These are phyloP conservation scores for Conus ventricosus DNA, from an alignment of 1,140 invertebrate genomes.

Conservation along the genomic window DNA sequence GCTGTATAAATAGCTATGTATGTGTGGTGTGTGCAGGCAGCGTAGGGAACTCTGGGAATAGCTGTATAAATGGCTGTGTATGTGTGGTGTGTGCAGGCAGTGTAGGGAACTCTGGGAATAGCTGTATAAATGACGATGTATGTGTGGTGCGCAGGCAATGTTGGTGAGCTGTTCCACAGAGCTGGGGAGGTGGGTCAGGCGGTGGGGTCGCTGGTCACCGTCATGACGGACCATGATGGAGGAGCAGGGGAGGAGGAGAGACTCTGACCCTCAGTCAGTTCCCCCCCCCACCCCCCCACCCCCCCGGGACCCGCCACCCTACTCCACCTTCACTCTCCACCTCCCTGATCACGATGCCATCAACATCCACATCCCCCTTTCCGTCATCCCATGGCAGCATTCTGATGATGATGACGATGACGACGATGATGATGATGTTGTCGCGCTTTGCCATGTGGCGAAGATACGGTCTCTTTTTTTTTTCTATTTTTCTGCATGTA, in stretches of 20 bases:
- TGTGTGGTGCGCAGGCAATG: conserved; percentile 55
- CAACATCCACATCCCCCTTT: neutral
- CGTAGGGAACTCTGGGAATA: no score
- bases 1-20: no score
- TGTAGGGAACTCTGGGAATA: no score
- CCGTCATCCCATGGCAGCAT: neutral
- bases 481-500: no score
- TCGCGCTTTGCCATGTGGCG: neutral
- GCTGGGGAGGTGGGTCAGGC: conserved; percentile 90
- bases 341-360: neutral
- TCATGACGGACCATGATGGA: conserved; percentile 82
- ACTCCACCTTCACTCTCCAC: neutral
- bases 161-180: conserved; percentile 87
- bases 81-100: neutral
- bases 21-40: no score
- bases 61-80: no score
- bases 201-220: conserved; percentile 87
- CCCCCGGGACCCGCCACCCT: neutral
- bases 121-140: neutral
- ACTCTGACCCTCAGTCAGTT: conserved; percentile 6
- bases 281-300: neutral
- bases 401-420: neutral
- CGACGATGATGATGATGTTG: neutral
- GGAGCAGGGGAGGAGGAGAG: conserved; percentile 25
- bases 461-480: neutral